Evolutionary conservation across 2,888 invertebrate species (phyloP).

Genomic region (Agriotes lineatus): DNA sequence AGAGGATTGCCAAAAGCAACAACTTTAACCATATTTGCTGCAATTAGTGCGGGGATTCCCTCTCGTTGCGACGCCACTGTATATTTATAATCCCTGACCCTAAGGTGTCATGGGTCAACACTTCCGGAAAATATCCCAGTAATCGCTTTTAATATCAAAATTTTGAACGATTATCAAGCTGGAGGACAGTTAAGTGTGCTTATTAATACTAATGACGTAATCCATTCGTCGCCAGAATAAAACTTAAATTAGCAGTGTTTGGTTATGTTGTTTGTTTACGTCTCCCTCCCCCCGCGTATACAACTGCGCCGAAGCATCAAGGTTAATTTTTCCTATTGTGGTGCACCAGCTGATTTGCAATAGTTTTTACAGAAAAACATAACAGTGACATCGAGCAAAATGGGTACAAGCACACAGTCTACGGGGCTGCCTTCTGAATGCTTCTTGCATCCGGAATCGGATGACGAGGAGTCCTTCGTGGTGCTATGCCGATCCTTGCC

Average conservation of each 20-base stretch:
- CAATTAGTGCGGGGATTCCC: not conserved
- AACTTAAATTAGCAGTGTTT: not conserved
- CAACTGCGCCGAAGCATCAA: too few relatives aligned
- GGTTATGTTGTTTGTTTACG: not conserved
- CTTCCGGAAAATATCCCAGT: not conserved
- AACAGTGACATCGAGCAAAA: not conserved
- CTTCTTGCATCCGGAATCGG: constrained; percentile 52
- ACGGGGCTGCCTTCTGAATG: constrained; percentile 41
- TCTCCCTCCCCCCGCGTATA: not conserved
- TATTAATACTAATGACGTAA: too few relatives aligned
- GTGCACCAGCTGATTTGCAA: not conserved
- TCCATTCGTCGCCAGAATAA: too few relatives aligned
- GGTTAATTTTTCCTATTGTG: too few relatives aligned
- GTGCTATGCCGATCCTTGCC: constrained; percentile 52
- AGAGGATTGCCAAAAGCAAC: constrained; percentile 66
- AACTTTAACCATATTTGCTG: constrained; percentile 53
- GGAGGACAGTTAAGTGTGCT: too few relatives aligned
- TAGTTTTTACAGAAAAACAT: not conserved
- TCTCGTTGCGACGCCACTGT: not conserved
- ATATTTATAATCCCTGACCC: not conserved
- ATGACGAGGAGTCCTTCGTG: constrained; percentile 60
- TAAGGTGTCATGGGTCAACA: not conserved
- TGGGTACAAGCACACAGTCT: constrained; percentile 22
- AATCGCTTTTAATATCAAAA: not conserved
- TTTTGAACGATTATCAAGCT: not conserved